Evolutionary conservation across 2,888 invertebrate species (phyloP).

Genomic region (Drosophila leonis): DNA sequence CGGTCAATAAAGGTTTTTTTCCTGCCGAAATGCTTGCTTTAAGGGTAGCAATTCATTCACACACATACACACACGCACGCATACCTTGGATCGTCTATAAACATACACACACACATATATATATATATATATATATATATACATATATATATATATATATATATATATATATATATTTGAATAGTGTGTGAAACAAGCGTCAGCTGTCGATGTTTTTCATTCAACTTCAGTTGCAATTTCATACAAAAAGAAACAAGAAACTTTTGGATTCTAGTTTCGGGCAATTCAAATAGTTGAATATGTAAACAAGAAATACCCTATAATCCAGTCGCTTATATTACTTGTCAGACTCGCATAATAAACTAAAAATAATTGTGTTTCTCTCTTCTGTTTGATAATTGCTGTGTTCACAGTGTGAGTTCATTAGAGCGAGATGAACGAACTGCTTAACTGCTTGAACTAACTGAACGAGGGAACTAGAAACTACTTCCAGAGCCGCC

Average conservation of each 20-base stretch:
- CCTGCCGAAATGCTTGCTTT: conserved; percentile 35
- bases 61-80: not conserved
- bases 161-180: not conserved
- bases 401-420: too few species aligned
- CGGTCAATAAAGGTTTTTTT: conserved; percentile 66
- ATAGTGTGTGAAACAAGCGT: conserved; percentile 9
- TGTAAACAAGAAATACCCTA: not conserved
- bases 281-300: not conserved
- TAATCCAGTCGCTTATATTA: not conserved
- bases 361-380: too few species aligned
- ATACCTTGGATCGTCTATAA: not conserved
- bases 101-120: not conserved
- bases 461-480: not conserved
- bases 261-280: not conserved
- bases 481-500: not conserved
- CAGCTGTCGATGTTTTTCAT: conserved; percentile 32
- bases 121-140: too few species aligned
- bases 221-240: not conserved
- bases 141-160: too few species aligned
- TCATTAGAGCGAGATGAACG: not conserved
- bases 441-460: not conserved
- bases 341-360: too few species aligned
- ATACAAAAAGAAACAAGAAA: not conserved
- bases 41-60: conserved; percentile 55
- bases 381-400: not conserved